Conservation (phyloP, 1,140 invertebrate species). For the Archivesica marissinica region DNA sequence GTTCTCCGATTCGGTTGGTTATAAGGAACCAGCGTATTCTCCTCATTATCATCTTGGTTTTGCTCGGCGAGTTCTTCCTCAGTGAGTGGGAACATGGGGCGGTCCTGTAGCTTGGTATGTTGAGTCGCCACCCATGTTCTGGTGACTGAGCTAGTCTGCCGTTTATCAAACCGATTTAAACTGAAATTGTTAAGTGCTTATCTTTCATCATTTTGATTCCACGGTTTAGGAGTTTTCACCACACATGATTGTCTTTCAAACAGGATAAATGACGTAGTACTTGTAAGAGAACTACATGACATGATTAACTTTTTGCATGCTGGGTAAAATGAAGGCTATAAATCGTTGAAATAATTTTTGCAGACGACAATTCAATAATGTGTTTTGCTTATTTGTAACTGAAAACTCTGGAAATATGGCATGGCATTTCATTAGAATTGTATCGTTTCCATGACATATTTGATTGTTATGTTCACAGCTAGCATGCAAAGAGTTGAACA, state of each 20-base stretch:
- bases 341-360: no score
- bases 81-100: slow-evolving; percentile 33
- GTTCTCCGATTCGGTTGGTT: neutral
- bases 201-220: neutral
- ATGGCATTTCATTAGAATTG: no score
- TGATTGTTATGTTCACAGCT: no score
- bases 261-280: no score
- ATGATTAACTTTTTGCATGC: no score
- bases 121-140: slow-evolving; percentile 52
- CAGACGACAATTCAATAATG: no score
- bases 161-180: slow-evolving; percentile 56
- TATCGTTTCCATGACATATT: no score
- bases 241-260: slow-evolving; percentile 29
- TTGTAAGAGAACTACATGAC: no score
- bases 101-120: slow-evolving; percentile 11
- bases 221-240: slow-evolving; percentile 31
- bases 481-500: no score
- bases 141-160: slow-evolving; percentile 17
- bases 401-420: no score
- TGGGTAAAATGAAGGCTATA: no score
- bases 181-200: slow-evolving; percentile 34
- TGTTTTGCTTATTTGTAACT: no score
- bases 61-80: slow-evolving; percentile 25
- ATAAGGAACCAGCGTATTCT: neutral
- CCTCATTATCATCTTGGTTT: neutral